These are phyloP conservation scores for Thamnophis sirtalis DNA, from an alignment of 2,113 vertebrate species.

Conservation along the genomic window DNA sequence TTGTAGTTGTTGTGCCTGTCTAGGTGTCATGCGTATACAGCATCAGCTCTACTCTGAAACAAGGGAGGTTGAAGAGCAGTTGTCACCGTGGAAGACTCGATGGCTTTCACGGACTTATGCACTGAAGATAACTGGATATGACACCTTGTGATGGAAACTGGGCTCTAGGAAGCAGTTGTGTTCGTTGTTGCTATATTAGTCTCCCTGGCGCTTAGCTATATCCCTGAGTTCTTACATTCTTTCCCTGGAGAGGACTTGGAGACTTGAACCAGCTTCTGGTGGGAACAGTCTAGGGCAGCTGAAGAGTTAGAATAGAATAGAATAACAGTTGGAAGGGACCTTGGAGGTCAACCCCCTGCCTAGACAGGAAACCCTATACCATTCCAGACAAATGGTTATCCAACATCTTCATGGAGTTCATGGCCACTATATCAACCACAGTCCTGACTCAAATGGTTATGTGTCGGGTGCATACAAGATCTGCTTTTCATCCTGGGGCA, in stretches of 20 bases:
- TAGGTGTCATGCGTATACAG: background rate
- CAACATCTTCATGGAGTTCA: background rate
- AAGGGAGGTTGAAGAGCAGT: background rate
- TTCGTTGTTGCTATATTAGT: background rate
- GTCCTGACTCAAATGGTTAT: background rate
- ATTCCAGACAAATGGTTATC: too few species aligned
- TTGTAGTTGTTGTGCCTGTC: background rate
- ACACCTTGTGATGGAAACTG: background rate
- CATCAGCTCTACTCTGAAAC: background rate
- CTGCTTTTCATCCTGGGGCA: background rate
- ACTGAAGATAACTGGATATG: background rate
- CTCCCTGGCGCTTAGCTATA: background rate
- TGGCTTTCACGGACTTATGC: background rate
- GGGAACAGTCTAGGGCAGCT: background rate
- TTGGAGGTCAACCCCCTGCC: too few species aligned
- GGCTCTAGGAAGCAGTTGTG: background rate
- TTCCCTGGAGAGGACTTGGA: background rate
- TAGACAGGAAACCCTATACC: too few species aligned
- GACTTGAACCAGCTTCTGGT: background rate
- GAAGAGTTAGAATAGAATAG: background rate
- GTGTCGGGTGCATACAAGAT: background rate
- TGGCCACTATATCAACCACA: background rate
- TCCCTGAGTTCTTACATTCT: background rate
- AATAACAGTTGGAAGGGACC: too few species aligned
- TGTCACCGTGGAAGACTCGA: background rate